phyloP scores from a whole-genome alignment of 2,113 vertebrate species.

The Asarcornis scutulata region DNA sequence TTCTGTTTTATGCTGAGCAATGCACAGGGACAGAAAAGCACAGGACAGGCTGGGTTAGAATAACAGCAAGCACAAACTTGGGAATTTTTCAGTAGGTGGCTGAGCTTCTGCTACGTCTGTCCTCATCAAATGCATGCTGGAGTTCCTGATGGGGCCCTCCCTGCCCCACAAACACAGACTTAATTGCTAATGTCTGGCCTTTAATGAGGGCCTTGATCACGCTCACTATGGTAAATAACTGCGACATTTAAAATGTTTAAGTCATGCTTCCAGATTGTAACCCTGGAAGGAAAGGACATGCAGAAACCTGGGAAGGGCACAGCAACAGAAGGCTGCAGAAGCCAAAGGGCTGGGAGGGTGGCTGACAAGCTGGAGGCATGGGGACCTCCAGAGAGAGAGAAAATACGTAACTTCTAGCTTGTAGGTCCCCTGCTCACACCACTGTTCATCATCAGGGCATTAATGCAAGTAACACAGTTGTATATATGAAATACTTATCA shows the following conservation, averaged over 20 bases:
- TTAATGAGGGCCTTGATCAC: constrained; percentile 47
- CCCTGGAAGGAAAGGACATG: background rate
- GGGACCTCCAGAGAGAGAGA: background rate
- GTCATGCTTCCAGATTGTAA: background rate
- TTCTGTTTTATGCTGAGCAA: background rate
- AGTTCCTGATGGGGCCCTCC: background rate
- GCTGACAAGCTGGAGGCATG: background rate
- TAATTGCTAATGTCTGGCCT: constrained; percentile 42
- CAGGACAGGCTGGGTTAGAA: background rate
- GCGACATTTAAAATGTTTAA: constrained; percentile 2
- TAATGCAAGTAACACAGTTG: background rate
- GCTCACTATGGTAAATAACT: background rate
- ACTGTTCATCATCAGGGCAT: background rate
- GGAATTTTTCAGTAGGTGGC: background rate
- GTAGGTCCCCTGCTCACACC: background rate
- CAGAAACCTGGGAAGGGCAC: background rate
- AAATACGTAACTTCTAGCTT: rapidly evolving
- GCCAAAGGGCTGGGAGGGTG: background rate
- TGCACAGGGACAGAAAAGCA: background rate
- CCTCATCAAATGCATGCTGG: background rate
- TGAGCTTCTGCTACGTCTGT: background rate
- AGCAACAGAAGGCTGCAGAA: background rate
- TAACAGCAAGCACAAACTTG: background rate
- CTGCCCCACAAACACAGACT: background rate
- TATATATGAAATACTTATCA: background rate